Percentiles rank a stretch among this genome's conserved stretches.
Conservation (phyloP, 1,140 invertebrate genomes). For the Aethina tumida region DNA sequence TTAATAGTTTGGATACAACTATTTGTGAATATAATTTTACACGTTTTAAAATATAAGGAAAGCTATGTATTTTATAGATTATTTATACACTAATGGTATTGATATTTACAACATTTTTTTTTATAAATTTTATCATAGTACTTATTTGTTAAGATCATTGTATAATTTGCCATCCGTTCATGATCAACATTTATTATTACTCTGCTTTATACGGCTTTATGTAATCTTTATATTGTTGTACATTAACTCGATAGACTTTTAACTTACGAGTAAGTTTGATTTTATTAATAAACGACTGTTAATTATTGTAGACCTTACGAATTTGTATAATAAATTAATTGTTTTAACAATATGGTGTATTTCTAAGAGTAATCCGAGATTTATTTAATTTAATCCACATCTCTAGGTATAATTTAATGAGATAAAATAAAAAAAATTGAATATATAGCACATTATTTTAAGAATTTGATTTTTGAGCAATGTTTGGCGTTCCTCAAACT, state of each 20-base stretch:
- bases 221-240: constrained; percentile 11
- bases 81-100: constrained; percentile 3
- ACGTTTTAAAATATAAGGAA: constrained; percentile 4
- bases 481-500: no score
- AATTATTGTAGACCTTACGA: constrained; percentile 9
- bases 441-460: no score
- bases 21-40: constrained; percentile 8
- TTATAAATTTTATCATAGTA: constrained; percentile 6
- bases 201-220: constrained; percentile 9
- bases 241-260: constrained; percentile 7
- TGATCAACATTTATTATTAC: constrained; percentile 4
- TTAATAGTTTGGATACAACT: constrained; percentile 4
- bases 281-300: constrained; percentile 13
- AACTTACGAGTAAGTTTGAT: constrained; percentile 9
- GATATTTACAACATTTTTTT: constrained; percentile 8
- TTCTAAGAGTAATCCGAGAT: no score
- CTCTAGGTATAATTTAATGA: no score
- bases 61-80: neutral
- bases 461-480: no score
- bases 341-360: constrained; percentile 5
- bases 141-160: neutral
- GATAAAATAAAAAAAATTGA: no score
- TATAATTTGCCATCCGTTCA: neutral
- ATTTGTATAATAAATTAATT: constrained; percentile 11
- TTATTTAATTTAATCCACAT: no score